Base-by-base conservation (phyloP, 2,888 invertebrate genomes). In the Siphlonurus alternatus region DNA sequence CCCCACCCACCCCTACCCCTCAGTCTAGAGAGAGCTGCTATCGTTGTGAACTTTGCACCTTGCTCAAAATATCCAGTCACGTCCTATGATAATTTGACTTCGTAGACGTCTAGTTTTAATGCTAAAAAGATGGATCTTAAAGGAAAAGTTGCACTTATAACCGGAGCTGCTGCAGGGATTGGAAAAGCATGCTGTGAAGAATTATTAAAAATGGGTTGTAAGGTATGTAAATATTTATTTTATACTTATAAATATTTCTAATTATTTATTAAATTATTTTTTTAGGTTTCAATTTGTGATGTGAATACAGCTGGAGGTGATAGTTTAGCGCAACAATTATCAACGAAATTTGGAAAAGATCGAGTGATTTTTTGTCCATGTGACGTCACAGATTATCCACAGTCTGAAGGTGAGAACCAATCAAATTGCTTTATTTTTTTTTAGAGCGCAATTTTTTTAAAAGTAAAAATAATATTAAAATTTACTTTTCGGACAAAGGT, bases 341-440 rank as follows among this genome's bases (percentile, higher is more conserved):
- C 80, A 18, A 77, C 80, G 53, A 83, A 85, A 71, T 84, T 83
- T 71, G 85, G 85, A 59, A 81, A 86, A 70, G 85, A 86, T 72
- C 81, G 83, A 66, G 84, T 86, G 10, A 76, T 87, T 67, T 88
- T 85, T 73, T 87, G 86, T 70, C 83, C 83, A 62, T 87, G 87
- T 71, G 88, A 88, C 71, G 88, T 88, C 67, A 88, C 88, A 0
- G 88, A 88, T 74, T 88, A 87, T 74, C 83, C 84, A 51, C 87
- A 87, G 72, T 87, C 86, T 72, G 87, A 88, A 79, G 86, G 87
- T 86, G 74, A 72, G 70, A 70, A 25, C 54, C 56, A 68, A 68
- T 68, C 65, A 67, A 67, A 59, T 23, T 23, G 24, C 19, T 51
- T 38, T 2, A 23, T 61, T 22, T 23, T 54, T 64, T 66, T 59